phyloP scores from a whole-genome alignment of 2,797 vertebrate species.

The Lutjanus campechanus region DNA sequence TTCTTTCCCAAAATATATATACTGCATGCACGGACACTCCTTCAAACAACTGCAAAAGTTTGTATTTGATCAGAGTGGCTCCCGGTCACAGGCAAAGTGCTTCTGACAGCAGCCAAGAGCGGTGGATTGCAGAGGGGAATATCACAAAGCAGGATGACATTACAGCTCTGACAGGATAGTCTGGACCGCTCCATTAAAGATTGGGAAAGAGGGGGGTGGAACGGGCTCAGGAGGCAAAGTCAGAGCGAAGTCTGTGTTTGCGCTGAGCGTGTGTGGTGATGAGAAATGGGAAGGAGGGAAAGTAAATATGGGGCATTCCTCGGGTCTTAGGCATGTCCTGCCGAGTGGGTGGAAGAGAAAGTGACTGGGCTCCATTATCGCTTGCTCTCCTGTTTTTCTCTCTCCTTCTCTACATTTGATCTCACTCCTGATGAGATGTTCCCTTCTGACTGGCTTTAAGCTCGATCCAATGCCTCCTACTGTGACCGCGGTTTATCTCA shows the following conservation, averaged over 20 bases:
- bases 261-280: constrained; percentile 61
- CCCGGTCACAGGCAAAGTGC: constrained; percentile 55
- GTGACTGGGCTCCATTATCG: constrained; percentile 57
- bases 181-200: constrained; percentile 56
- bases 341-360: constrained; percentile 74
- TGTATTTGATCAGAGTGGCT: constrained; percentile 62
- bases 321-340: constrained; percentile 72
- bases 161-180: constrained; percentile 63
- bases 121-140: constrained; percentile 34
- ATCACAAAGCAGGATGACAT: constrained; percentile 56
- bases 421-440: constrained; percentile 65
- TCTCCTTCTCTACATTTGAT: constrained; percentile 41
- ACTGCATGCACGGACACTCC: constrained; percentile 39
- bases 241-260: constrained; percentile 59
- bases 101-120: constrained; percentile 68
- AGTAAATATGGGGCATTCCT: constrained; percentile 81
- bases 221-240: constrained; percentile 16
- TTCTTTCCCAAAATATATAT: constrained; percentile 45
- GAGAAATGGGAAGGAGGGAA: constrained; percentile 67
- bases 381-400: constrained; percentile 14
- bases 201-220: constrained; percentile 4
- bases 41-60: constrained; percentile 68
- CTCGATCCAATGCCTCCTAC: constrained; percentile 58
- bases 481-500: constrained; percentile 54
- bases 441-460: constrained; percentile 47